Evolutionary conservation across 2,113 vertebrate species (phyloP), one percentile per base, ranked within the genome.

Genomic region (Leucopsar rothschildi): DNA sequence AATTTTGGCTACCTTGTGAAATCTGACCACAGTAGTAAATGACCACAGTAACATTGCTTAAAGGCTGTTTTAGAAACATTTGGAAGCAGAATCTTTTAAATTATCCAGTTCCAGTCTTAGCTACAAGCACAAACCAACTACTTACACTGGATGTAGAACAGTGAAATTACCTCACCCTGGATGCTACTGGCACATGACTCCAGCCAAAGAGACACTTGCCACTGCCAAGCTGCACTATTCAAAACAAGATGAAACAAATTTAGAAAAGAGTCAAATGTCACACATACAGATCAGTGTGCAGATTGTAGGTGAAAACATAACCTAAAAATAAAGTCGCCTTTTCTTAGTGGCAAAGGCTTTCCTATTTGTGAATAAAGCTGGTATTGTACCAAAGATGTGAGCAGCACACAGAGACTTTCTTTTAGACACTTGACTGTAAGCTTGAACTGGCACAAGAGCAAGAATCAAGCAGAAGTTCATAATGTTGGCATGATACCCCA

Each of bases 251-350:
- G 7, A 52, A 88, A 82, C 28, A 65, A 60, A 73, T 69, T 85
- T 72, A 91, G 92, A 72, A 84, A 88, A 92, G 61, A 92, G 90
- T 89, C 65, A 83, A 92, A 83, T 29, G 72, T 45, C 44, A 61
- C 53, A 37, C 31, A 68, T 18, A 64, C 37, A 70, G 78, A 89
- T 84, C 83, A 29, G 63, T 52, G 80, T 66, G 57, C 65, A 84
- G 80, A 89, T 6, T 79, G 81, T 37, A 64, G 35, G 40, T 60
- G 81, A 94, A 92, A 92, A 89, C 70, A 91, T 18, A 87, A 56
- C 27, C 86, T 92, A 91, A 94, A 95, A 95, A 96, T 95, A 95
- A 94, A 95, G 65, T 47, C 53, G 40, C 24, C 73, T 87, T 93
- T 90, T 63, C 57, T 89, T 28, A 35, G 72, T 20, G n/a, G 81